Evolutionary conservation across 2,797 vertebrate species (phyloP).

Genomic region (Enteromius mattozi): DNA sequence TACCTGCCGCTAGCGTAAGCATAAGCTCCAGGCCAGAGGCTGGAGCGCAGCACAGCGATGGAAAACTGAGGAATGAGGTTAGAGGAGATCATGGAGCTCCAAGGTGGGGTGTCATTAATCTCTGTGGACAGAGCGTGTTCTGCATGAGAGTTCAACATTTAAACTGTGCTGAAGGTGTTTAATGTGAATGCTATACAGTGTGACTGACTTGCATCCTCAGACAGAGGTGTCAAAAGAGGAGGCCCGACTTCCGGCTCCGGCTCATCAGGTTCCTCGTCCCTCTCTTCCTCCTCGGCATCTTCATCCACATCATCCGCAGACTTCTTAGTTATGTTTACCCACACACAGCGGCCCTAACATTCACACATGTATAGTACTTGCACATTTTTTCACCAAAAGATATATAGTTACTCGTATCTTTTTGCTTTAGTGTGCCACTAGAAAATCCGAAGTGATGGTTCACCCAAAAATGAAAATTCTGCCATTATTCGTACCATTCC

Average conservation of each 20-base stretch:
- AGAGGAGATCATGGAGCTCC: constrained; percentile 84
- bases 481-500: not conserved
- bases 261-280: constrained; percentile 81
- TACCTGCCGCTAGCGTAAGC: constrained; percentile 89
- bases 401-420: not conserved
- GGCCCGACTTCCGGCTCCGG: constrained; percentile 87
- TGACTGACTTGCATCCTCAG: constrained; percentile 89
- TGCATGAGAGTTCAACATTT: not conserved
- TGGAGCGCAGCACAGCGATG: constrained; percentile 86
- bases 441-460: not conserved
- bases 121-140: constrained; percentile 69
- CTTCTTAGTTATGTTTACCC: constrained; percentile 85
- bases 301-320: constrained; percentile 79
- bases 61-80: constrained; percentile 83
- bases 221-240: constrained; percentile 87
- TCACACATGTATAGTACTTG: not conserved
- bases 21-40: constrained; percentile 91
- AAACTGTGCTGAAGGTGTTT: not conserved
- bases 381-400: not conserved
- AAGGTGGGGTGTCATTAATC: constrained; percentile 81
- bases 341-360: constrained; percentile 89
- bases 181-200: not conserved
- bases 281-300: constrained; percentile 84
- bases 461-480: not conserved
- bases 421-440: not conserved